Conservation (phyloP, 2,113 vertebrate genomes). For the Gymnocephalus cernua region DNA sequence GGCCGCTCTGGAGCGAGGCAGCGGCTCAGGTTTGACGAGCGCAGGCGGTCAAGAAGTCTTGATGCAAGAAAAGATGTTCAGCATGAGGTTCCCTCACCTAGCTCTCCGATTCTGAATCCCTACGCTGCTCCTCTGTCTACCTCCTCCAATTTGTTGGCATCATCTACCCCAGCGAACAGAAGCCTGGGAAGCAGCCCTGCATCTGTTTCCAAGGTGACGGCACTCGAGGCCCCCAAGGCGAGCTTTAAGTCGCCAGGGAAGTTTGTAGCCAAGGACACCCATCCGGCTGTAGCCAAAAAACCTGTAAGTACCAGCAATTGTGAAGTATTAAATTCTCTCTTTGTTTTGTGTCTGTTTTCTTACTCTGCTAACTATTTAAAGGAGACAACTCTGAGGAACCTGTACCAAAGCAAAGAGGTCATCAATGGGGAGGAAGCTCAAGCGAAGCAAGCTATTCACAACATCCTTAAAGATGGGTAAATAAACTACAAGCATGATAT, state of each 20-base stretch:
- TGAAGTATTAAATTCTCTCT: neutral
- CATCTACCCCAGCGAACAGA: slow-evolving; percentile 39
- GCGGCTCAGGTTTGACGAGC: slow-evolving; percentile 80
- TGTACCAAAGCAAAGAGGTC: slow-evolving; percentile 72
- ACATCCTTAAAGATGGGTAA: slow-evolving; percentile 89
- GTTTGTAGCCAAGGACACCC: slow-evolving; percentile 68
- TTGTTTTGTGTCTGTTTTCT: slow-evolving; percentile 5
- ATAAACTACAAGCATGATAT: neutral
- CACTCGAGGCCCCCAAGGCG: slow-evolving; percentile 60
- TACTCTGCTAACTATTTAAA: slow-evolving; percentile 71
- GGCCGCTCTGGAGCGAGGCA: slow-evolving; percentile 80
- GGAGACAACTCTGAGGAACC: slow-evolving; percentile 86
- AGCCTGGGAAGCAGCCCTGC: slow-evolving; percentile 66
- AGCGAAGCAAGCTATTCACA: slow-evolving; percentile 83
- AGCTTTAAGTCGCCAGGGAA: slow-evolving; percentile 67
- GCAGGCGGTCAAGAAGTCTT: slow-evolving; percentile 88
- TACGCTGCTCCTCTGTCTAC: slow-evolving; percentile 53
- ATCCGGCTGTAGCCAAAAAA: slow-evolving; percentile 79
- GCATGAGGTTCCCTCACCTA: slow-evolving; percentile 25
- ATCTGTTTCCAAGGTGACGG: slow-evolving; percentile 67
- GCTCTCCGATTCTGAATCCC: slow-evolving; percentile 73
- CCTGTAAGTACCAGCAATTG: slow-evolving; percentile 80
- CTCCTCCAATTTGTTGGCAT: slow-evolving; percentile 41
- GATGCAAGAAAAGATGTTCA: slow-evolving; percentile 76
- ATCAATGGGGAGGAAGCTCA: slow-evolving; percentile 74